phyloP scores from a whole-genome alignment of 2,888 invertebrate species.

The Lithophane ornitopus region DNA sequence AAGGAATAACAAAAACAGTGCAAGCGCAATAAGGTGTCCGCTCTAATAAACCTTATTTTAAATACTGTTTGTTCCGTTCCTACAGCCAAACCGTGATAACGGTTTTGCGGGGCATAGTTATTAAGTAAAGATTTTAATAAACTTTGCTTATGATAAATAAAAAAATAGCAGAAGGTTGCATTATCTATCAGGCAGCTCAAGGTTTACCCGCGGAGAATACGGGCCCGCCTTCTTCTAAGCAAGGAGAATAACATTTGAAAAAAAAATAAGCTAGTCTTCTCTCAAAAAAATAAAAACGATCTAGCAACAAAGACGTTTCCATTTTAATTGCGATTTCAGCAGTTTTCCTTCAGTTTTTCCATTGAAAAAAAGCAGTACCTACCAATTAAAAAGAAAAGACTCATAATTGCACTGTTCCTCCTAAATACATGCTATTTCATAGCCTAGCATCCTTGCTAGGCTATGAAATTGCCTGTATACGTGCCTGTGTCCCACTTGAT shows the following conservation, averaged over 20 bases:
- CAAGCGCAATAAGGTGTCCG: too few relatives aligned
- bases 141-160: too few relatives aligned
- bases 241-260: background rate
- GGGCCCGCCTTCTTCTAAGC: slow-evolving; percentile 5
- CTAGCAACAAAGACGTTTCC: background rate
- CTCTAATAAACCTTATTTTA: too few relatives aligned
- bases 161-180: slow-evolving; percentile 10
- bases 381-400: background rate
- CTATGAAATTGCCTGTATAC: too few relatives aligned
- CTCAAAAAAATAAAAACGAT: background rate
- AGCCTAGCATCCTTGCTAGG: too few relatives aligned
- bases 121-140: too few relatives aligned
- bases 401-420: too few relatives aligned
- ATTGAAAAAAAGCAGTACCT: background rate
- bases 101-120: too few relatives aligned
- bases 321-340: background rate
- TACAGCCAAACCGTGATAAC: too few relatives aligned
- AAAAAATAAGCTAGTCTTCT: background rate
- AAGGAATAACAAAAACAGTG: slow-evolving; percentile 21
- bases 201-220: slow-evolving; percentile 22
- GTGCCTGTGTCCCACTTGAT: too few relatives aligned
- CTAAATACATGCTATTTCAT: too few relatives aligned
- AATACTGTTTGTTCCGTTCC: too few relatives aligned
- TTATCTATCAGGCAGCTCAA: slow-evolving; percentile 7
- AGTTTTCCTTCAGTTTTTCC: background rate